phyloP scores from a whole-genome alignment of 2,113 vertebrate genomes.

The Burhinus bistriatus region DNA sequence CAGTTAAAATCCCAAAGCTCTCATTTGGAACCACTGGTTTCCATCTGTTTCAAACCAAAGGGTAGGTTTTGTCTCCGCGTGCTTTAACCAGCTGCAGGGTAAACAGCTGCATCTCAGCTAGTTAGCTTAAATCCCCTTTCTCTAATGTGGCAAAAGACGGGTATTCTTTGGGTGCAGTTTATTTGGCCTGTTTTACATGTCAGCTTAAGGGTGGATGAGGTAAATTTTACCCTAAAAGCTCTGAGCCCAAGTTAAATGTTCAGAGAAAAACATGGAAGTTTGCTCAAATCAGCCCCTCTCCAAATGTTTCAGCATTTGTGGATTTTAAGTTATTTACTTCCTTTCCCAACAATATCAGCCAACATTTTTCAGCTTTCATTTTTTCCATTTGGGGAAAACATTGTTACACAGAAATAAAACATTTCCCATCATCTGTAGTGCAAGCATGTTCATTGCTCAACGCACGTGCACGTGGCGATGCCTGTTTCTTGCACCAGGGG shows the following conservation, averaged over 20 bases:
- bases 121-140: not conserved
- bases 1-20: not conserved
- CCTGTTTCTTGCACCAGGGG: not conserved
- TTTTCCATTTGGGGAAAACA: not conserved
- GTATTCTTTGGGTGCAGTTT: not conserved
- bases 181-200: not conserved
- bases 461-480: accelerated
- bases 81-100: not conserved
- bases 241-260: not conserved
- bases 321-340: not conserved
- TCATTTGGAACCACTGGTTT: not conserved
- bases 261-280: not conserved
- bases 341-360: not conserved
- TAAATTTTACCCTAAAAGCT: not conserved
- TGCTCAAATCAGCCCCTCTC: not conserved
- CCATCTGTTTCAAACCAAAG: not conserved
- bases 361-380: not conserved
- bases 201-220: not conserved
- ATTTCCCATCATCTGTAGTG: not conserved
- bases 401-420: not conserved
- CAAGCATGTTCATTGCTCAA: not conserved
- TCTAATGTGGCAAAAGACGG: not conserved
- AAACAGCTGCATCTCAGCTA: not conserved
- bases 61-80: not conserved
- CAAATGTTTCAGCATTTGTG: not conserved